Conservation (phyloP, 2,797 vertebrate genomes). For the Periparus ater region DNA sequence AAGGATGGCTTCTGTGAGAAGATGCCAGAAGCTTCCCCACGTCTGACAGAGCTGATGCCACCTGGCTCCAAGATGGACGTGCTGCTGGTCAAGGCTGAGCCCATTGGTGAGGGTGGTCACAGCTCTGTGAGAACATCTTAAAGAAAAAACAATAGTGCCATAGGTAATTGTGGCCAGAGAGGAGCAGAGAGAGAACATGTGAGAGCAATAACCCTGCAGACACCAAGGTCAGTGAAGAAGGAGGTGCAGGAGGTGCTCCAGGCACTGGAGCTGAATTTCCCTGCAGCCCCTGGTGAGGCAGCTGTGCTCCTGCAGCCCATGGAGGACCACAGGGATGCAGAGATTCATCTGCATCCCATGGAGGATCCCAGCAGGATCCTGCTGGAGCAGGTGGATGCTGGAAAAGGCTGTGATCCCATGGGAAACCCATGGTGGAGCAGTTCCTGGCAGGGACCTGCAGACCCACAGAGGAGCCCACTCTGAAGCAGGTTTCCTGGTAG, state of each 20-base stretch:
- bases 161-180: neutral
- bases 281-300: neutral
- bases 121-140: neutral
- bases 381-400: neutral
- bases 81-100: neutral
- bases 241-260: neutral
- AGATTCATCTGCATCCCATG: neutral
- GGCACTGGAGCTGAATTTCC: neutral
- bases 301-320: neutral
- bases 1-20: neutral
- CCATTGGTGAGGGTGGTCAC: neutral
- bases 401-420: neutral
- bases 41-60: neutral
- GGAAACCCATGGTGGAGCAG: neutral
- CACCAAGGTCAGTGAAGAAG: neutral
- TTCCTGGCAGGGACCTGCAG: too few species aligned
- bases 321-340: neutral
- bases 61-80: rapidly evolving
- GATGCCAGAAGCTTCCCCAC: neutral
- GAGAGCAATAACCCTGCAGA: neutral
- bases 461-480: neutral
- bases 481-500: neutral
- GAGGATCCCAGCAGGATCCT: neutral
- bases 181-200: rapidly evolving
- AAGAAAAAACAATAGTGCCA: neutral